phyloP scores from a whole-genome alignment of 2,113 vertebrate genomes.

The Phalacrocorax carbo region DNA sequence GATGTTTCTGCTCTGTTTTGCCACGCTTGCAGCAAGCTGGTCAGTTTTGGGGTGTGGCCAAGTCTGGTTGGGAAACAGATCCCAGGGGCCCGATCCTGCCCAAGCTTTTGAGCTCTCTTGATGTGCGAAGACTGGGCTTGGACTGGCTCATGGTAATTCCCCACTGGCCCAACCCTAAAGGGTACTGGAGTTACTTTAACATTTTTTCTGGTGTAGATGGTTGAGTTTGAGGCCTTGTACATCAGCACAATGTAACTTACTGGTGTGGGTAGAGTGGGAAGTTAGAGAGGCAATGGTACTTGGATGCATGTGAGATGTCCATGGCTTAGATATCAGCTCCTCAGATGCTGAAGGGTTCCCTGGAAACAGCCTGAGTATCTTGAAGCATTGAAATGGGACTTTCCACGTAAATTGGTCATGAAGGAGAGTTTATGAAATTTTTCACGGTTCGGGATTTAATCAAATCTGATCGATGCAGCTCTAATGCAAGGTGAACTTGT shows the following conservation, averaged over 20 bases:
- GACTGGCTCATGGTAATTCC: background rate
- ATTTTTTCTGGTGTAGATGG: background rate
- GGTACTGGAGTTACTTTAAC: background rate
- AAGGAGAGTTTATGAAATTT: conserved; percentile 47
- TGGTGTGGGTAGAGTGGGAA: background rate
- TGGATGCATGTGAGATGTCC: fast-evolving
- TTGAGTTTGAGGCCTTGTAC: background rate
- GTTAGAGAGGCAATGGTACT: background rate
- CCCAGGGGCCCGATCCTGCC: background rate
- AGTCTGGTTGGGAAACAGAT: background rate
- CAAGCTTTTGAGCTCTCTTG: background rate
- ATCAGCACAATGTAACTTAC: background rate
- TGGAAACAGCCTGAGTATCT: background rate
- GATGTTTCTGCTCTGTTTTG: background rate
- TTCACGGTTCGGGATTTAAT: conserved; percentile 46
- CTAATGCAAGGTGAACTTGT: conserved; percentile 44
- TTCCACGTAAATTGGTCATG: conserved; percentile 16
- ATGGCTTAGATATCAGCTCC: background rate
- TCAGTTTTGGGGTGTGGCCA: background rate
- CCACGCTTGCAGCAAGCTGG: background rate
- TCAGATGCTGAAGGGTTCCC: background rate
- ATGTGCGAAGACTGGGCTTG: background rate
- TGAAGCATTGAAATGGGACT: background rate
- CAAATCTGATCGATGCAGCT: conserved; percentile 49
- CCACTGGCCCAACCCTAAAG: background rate